Conservation (phyloP, 2,888 invertebrate genomes). For the Ochlodes sylvanus region DNA sequence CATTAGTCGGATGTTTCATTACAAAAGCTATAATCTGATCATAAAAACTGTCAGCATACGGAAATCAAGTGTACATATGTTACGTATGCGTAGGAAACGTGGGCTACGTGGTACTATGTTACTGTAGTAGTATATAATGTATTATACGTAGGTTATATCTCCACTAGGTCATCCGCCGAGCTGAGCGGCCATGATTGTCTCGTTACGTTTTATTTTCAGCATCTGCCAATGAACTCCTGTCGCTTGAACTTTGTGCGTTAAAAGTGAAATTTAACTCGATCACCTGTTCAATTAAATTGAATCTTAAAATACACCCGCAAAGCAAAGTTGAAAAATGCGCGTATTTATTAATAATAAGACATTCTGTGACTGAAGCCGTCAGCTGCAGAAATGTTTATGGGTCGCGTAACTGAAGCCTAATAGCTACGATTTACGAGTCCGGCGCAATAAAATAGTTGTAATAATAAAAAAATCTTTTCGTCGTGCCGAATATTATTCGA, state of each 20-base stretch:
- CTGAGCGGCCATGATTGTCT: constrained; percentile 50
- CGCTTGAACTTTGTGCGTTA: constrained; percentile 26
- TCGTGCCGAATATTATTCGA: neutral
- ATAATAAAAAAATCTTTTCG: constrained; percentile 16
- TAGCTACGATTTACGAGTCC: constrained; percentile 42
- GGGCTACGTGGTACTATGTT: neutral
- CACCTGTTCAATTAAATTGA: neutral
- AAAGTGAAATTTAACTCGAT: constrained; percentile 27
- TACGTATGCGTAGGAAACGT: too few relatives aligned
- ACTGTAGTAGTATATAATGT: neutral
- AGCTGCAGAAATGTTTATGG: constrained; percentile 45
- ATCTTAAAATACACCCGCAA: constrained; percentile 9
- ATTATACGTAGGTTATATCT: constrained; percentile 4
- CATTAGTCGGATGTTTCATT: too few relatives aligned
- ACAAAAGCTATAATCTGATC: too few relatives aligned
- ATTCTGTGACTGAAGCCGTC: constrained; percentile 32
- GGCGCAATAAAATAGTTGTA: constrained; percentile 11
- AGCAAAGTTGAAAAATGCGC: neutral
- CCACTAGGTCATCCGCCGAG: constrained; percentile 23
- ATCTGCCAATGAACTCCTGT: constrained; percentile 58
- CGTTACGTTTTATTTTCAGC: constrained; percentile 61
- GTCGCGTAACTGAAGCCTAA: constrained; percentile 36
- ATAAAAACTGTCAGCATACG: too few relatives aligned
- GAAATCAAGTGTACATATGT: too few relatives aligned
- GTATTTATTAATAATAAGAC: constrained; percentile 1